Evolutionary conservation across 2,797 vertebrate species (phyloP).

Genomic region (Odontamblyopus lacepedii): DNA sequence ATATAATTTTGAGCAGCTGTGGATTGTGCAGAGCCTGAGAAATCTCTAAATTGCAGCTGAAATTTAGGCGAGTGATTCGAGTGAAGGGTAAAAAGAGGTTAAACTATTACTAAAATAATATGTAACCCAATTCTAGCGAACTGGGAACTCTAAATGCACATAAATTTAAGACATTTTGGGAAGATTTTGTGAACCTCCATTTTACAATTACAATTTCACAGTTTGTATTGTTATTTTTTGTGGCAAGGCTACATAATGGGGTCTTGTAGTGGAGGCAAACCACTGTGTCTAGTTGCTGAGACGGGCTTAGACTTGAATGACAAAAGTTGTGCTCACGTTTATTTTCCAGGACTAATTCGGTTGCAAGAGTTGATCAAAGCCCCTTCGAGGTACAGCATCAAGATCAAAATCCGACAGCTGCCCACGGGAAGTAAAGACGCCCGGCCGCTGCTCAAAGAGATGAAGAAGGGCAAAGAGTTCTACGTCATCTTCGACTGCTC

Average conservation of each 20-base stretch:
- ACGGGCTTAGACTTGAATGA: not conserved
- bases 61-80: not conserved
- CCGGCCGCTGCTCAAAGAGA: constrained; percentile 93
- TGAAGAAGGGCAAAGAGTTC: constrained; percentile 98
- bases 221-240: no score
- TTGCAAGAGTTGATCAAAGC: constrained; percentile 99
- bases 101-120: no score
- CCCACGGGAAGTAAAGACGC: constrained; percentile 93
- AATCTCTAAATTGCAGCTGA: not conserved
- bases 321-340: not conserved
- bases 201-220: no score
- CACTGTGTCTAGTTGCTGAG: not conserved
- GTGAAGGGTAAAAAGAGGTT: not conserved
- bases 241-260: no score
- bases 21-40: no score
- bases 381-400: constrained; percentile 96
- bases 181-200: no score
- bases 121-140: not conserved
- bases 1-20: no score
- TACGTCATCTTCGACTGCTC: constrained; percentile 97
- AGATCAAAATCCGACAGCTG: constrained; percentile 97
- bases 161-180: not conserved
- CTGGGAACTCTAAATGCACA: not conserved
- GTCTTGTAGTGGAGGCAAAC: not conserved
- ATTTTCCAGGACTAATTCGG: constrained; percentile 81